Percentiles rank a stretch among this genome's conserved stretches.
Evolutionary conservation across 2,113 vertebrate genomes (phyloP).

Genomic region (Neodon shergylaensis): DNA sequence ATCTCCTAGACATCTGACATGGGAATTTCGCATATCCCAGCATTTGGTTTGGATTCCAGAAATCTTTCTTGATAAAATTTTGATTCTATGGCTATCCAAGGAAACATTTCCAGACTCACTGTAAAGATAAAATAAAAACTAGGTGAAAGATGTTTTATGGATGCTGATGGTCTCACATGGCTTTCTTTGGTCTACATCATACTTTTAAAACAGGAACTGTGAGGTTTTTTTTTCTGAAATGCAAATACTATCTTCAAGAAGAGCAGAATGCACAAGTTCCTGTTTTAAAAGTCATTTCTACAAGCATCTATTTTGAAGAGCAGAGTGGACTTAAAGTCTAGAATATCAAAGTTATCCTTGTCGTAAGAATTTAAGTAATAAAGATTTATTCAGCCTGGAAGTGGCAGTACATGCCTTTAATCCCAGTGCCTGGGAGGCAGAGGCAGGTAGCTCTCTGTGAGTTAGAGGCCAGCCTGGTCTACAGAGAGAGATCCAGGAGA

Average conservation of each 20-base stretch:
- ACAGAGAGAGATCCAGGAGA: no score
- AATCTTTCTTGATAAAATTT: slow-evolving; percentile 42
- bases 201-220: no score
- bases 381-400: slow-evolving; percentile 14
- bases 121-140: slow-evolving; percentile 53
- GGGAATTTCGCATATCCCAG: background rate
- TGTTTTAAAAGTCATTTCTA: background rate
- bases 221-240: slow-evolving; percentile 47
- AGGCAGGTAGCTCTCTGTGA: no score
- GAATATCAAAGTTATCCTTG: slow-evolving; percentile 27
- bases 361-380: slow-evolving; percentile 55
- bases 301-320: slow-evolving; percentile 42
- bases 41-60: background rate
- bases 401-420: no score
- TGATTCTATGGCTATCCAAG: background rate
- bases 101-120: background rate
- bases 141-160: slow-evolving; percentile 35
- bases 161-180: no score
- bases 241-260: slow-evolving; percentile 5
- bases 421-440: no score
- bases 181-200: no score
- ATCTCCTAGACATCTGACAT: background rate
- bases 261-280: slow-evolving; percentile 30
- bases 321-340: slow-evolving; percentile 18
- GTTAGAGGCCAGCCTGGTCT: no score